Evolutionary conservation across 1,140 invertebrate species (phyloP).

Genomic region (Saxidomus purpurata): DNA sequence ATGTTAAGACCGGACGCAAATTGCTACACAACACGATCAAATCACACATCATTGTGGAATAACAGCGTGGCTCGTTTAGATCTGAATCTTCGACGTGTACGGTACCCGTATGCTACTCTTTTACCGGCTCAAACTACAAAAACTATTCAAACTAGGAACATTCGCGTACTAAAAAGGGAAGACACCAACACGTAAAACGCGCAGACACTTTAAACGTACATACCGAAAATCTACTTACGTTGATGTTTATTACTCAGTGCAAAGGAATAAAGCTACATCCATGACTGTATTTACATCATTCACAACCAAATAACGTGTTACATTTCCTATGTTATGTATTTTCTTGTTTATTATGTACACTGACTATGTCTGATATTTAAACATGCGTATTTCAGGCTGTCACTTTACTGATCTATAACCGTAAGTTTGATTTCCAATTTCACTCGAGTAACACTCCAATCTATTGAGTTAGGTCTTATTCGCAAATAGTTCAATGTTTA

Average conservation of each 20-base stretch:
- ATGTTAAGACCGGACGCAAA: no score
- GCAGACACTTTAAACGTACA: no score
- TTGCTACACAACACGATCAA: no score
- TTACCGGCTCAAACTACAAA: no score
- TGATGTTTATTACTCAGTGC: background rate
- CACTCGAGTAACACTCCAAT: conserved; percentile 26
- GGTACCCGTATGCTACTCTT: no score
- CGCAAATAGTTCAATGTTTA: conserved; percentile 62
- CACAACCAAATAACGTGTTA: background rate
- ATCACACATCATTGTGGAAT: no score
- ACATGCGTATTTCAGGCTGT: background rate
- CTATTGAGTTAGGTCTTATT: conserved; percentile 50
- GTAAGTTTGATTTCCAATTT: conserved; percentile 27
- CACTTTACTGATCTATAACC: conserved; percentile 23
- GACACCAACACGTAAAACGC: no score
- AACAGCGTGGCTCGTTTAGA: no score
- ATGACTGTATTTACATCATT: background rate
- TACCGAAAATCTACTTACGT: background rate
- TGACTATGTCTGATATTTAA: background rate
- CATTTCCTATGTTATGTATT: background rate
- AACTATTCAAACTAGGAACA: no score
- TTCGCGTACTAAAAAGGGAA: no score
- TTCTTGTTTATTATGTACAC: background rate
- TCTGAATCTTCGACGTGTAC: no score
- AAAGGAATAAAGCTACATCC: background rate